These are phyloP conservation scores for Clarias fuscus DNA, from an alignment of 2,797 vertebrate genomes.

Conservation along the genomic window DNA sequence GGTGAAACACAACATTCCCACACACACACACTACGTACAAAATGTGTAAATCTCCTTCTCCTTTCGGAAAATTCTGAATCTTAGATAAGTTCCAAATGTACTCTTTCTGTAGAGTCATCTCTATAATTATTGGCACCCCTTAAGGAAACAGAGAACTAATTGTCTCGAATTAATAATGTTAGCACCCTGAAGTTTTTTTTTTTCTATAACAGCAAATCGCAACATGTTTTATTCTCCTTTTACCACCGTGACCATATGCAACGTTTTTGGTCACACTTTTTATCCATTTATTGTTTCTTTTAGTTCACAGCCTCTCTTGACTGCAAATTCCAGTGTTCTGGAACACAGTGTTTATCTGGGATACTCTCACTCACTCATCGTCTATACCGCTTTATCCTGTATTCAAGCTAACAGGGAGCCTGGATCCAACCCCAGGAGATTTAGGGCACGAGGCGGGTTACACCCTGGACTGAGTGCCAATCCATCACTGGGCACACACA, in stretches of 20 bases:
- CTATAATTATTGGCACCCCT: not conserved
- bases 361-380: too few relatives aligned
- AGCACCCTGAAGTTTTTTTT: not conserved
- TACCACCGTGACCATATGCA: not conserved
- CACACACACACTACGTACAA: not conserved
- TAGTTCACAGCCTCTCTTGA: too few relatives aligned
- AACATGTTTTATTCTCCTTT: not conserved
- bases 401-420: too few relatives aligned
- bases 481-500: too few relatives aligned
- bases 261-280: not conserved
- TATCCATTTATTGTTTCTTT: not conserved
- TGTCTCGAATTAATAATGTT: not conserved
- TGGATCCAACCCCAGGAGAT: too few relatives aligned
- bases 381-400: too few relatives aligned
- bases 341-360: too few relatives aligned
- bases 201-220: not conserved
- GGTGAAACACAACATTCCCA: constrained; percentile 69
- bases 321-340: too few relatives aligned
- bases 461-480: too few relatives aligned
- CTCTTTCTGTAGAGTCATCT: not conserved
- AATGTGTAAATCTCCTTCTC: not conserved
- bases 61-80: not conserved
- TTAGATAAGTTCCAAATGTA: not conserved
- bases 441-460: too few relatives aligned
- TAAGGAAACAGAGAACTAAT: not conserved